These are phyloP conservation scores for Chloropsis cyanopogon DNA, from an alignment of 2,113 vertebrate species.

Conservation along the genomic window DNA sequence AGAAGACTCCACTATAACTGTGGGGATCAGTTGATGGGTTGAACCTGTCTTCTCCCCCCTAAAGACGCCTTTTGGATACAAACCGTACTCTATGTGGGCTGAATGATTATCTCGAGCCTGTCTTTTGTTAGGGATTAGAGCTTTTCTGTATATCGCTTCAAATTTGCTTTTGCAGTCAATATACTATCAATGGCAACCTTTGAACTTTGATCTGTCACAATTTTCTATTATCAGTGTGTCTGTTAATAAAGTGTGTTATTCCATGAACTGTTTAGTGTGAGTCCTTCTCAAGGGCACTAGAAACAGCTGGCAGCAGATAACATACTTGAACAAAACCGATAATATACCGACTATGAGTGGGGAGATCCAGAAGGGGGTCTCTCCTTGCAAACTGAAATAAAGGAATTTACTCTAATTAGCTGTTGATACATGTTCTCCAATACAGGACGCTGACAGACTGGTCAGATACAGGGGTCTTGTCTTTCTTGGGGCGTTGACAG, in stretches of 20 bases:
- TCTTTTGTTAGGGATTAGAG: background rate
- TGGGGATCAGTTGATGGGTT: background rate
- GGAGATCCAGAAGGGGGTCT: background rate
- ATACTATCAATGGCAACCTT: background rate
- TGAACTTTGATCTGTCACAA: background rate
- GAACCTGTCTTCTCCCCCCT: background rate
- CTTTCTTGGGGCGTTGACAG: background rate
- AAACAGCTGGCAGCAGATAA: background rate
- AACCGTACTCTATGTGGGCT: background rate
- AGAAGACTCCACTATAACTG: background rate
- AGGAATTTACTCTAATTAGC: background rate
- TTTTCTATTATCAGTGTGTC: background rate
- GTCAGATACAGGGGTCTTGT: background rate
- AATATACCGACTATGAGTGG: background rate
- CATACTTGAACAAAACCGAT: background rate
- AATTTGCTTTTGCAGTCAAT: background rate
- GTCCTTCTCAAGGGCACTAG: background rate
- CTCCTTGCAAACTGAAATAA: background rate
- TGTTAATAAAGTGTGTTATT: background rate
- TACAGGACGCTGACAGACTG: background rate
- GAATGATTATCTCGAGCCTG: background rate
- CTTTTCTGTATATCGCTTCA: background rate
- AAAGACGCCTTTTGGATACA: background rate
- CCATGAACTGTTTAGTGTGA: background rate
- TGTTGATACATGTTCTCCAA: background rate